A percentile compares a stretch with the other conserved stretches of the same genome.
phyloP scores from a whole-genome alignment of 2,797 vertebrate species.

The Phrynocephalus vlangalii region DNA sequence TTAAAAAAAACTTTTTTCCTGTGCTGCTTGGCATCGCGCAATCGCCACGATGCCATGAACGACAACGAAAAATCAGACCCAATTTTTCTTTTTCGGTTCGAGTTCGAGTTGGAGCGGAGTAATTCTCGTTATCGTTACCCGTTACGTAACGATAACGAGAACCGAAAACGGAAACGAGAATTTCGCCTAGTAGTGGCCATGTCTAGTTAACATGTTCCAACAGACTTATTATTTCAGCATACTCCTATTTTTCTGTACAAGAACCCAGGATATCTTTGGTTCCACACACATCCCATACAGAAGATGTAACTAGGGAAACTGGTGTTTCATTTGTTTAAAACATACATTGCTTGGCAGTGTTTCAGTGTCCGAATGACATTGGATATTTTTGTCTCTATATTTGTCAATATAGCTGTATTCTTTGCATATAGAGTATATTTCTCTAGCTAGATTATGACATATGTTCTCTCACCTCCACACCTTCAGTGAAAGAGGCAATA shows the following conservation, averaged over 20 bases:
- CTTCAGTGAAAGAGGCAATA: neutral
- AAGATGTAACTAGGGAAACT: neutral
- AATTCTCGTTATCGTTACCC: too few species aligned
- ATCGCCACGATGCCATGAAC: too few species aligned
- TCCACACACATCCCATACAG: too few species aligned
- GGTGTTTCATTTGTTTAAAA: neutral
- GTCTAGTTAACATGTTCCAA: neutral
- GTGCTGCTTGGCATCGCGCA: too few species aligned
- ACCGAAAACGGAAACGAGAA: too few species aligned
- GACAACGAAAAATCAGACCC: too few species aligned
- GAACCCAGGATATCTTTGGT: too few species aligned
- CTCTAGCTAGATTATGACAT: neutral
- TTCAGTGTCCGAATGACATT: neutral
- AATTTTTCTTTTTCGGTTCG: too few species aligned
- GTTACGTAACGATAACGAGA: too few species aligned
- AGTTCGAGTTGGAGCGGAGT: too few species aligned
- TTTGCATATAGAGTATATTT: neutral
- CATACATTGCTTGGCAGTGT: neutral
- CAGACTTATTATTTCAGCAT: neutral
- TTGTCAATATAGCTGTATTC: neutral
- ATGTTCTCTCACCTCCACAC: neutral
- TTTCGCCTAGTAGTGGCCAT: too few species aligned
- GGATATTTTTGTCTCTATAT: neutral
- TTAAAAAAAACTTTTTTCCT: too few species aligned
- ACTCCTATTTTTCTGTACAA: neutral